Conservation (phyloP, 2,113 vertebrate species). For the Phaethon lepturus region DNA sequence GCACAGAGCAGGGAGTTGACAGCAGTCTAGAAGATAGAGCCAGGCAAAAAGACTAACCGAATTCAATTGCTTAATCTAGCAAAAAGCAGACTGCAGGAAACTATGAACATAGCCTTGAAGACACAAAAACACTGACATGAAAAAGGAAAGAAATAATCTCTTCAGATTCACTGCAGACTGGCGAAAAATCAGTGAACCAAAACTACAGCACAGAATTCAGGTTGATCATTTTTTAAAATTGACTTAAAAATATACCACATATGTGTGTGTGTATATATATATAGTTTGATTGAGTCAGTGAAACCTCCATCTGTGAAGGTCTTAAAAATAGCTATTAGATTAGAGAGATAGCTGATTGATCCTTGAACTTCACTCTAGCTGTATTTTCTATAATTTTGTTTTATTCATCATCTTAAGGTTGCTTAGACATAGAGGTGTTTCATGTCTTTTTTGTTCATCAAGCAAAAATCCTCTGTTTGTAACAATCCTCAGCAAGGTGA, state of each 20-base stretch:
- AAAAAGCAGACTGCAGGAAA: not conserved
- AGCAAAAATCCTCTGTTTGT: not conserved
- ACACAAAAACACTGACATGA: not conserved
- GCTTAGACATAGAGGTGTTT: not conserved
- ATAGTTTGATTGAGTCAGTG: not conserved
- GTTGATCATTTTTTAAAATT: not conserved
- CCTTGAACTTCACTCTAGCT: not conserved
- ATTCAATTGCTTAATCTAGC: not conserved
- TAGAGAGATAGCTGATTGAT: not conserved
- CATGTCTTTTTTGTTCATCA: not conserved
- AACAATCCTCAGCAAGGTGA: not conserved
- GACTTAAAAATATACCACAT: not conserved
- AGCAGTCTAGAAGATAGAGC: not conserved
- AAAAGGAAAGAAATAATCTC: not conserved
- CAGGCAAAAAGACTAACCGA: not conserved
- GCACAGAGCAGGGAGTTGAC: not conserved
- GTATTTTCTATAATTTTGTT: not conserved
- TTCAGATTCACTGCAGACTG: not conserved
- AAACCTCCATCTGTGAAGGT: not conserved
- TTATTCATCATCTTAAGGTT: not conserved
- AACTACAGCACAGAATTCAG: not conserved
- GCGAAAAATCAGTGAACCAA: not conserved
- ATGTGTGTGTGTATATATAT: no score
- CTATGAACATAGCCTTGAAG: not conserved
- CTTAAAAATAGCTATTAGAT: not conserved